Conservation (phyloP, 2,113 vertebrate genomes). For the Psephotus haematonotus region DNA sequence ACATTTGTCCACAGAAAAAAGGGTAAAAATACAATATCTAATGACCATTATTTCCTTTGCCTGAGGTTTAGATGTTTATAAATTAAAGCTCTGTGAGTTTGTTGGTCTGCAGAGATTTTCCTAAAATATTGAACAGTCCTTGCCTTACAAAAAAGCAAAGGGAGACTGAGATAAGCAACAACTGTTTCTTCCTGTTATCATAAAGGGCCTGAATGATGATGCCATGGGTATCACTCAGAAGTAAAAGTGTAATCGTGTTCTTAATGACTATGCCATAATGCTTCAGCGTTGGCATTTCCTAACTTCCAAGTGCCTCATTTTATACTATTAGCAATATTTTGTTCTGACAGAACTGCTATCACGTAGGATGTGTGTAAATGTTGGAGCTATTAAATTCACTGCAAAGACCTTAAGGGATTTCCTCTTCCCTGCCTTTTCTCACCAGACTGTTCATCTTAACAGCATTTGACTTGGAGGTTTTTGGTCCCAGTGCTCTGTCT, state of each 20-base stretch:
- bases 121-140: neutral
- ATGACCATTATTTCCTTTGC: neutral
- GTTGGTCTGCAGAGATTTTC: neutral
- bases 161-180: neutral
- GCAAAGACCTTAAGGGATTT: neutral
- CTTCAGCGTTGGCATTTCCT: neutral
- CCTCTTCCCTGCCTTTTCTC: neutral
- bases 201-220: neutral
- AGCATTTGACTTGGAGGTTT: neutral
- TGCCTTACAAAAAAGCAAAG: neutral
- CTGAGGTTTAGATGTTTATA: neutral
- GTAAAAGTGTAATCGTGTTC: neutral
- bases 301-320: neutral
- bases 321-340: neutral
- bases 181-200: neutral
- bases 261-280: neutral
- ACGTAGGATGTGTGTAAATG: neutral
- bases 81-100: neutral
- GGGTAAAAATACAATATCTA: neutral
- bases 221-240: neutral
- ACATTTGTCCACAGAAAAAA: neutral
- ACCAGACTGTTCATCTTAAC: neutral
- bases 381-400: neutral
- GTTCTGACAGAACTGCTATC: neutral
- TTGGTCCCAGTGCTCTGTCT: neutral